Evolutionary conservation across 2,113 vertebrate genomes (phyloP).

Genomic region (Vireo altiloquus): DNA sequence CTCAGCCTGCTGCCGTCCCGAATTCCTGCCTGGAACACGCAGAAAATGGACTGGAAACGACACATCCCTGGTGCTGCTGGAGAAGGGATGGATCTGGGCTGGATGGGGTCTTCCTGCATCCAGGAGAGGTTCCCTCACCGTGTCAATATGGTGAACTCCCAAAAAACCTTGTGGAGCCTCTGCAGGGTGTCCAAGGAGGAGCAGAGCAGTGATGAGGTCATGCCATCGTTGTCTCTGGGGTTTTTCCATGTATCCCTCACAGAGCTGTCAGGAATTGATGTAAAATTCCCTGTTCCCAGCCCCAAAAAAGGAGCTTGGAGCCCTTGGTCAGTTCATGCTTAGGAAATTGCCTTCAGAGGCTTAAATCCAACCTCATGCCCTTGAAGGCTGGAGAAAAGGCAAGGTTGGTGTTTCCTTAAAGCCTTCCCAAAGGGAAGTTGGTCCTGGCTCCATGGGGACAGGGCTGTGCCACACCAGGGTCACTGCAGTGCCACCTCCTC

Average conservation of each 20-base stretch:
- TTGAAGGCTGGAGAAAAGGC: neutral
- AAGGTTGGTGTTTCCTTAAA: neutral
- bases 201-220: rapidly evolving
- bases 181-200: neutral
- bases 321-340: rapidly evolving
- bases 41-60: neutral
- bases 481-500: neutral
- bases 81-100: rapidly evolving
- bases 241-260: rapidly evolving
- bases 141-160: rapidly evolving
- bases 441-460: rapidly evolving
- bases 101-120: rapidly evolving
- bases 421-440: neutral
- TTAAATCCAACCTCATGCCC: neutral
- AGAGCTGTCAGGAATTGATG: rapidly evolving
- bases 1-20: neutral
- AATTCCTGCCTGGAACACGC: neutral
- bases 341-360: neutral
- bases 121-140: rapidly evolving
- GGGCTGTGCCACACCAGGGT: neutral
- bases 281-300: neutral
- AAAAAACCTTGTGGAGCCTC: rapidly evolving
- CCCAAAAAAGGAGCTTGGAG: neutral
- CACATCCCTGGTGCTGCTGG: neutral
- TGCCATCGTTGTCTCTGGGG: rapidly evolving